A percentile compares a stretch with the other conserved stretches of the same genome.
These are phyloP conservation scores for Gastrophysa polygoni DNA, from an alignment of 2,888 invertebrate genomes.

Conservation along the genomic window DNA sequence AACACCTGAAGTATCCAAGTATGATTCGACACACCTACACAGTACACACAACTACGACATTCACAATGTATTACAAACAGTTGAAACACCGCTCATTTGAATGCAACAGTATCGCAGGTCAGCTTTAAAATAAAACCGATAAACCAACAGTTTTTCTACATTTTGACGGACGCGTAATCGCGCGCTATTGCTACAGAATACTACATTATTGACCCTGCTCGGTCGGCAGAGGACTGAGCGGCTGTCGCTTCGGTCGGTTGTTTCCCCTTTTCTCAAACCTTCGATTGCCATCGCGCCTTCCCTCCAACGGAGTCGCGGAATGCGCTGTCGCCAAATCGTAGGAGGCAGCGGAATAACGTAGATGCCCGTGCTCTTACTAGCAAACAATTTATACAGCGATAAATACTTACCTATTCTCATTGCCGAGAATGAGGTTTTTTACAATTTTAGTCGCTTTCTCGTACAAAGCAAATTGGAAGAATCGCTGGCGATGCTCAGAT, in stretches of 20 bases:
- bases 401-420: no score
- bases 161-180: conserved; percentile 22
- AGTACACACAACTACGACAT: conserved; percentile 12
- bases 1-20: conserved; percentile 17
- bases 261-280: conserved; percentile 32
- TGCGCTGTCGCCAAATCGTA: conserved; percentile 22
- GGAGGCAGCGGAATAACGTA: background rate
- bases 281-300: conserved; percentile 28
- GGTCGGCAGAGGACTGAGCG: conserved; percentile 29
- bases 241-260: background rate
- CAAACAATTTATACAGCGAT: no score
- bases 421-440: no score
- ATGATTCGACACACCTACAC: conserved; percentile 15
- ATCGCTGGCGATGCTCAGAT: no score
- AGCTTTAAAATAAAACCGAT: conserved; percentile 21
- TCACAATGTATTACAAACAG: conserved; percentile 15
- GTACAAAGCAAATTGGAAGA: no score
- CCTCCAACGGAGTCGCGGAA: conserved; percentile 25
- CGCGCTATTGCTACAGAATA: conserved; percentile 19
- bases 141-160: conserved; percentile 21
- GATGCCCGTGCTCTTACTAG: no score
- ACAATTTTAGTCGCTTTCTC: no score
- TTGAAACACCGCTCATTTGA: conserved; percentile 9
- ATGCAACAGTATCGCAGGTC: conserved; percentile 18
- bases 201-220: conserved; percentile 24